Evolutionary conservation across 2,888 invertebrate species (phyloP).

Genomic region (Hirtodrosophila cameraria): DNA sequence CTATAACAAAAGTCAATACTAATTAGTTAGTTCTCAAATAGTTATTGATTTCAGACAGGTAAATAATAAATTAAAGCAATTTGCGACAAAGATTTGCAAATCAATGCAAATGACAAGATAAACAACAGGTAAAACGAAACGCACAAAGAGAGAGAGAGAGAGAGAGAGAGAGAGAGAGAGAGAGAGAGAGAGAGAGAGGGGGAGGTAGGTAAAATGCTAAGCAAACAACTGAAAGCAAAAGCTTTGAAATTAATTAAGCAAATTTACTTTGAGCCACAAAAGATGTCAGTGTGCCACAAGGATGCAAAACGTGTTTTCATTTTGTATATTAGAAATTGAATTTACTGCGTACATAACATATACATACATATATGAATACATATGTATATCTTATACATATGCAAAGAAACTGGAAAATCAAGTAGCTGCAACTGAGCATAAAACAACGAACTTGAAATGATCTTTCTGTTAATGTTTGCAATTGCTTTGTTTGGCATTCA

Average conservation of each 20-base stretch:
- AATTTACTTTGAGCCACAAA: conserved; percentile 59
- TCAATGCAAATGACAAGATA: conserved; percentile 70
- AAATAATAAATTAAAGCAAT: conserved; percentile 67
- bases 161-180: not conserved
- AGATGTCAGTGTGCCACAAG: conserved; percentile 79
- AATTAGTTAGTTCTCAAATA: conserved; percentile 65
- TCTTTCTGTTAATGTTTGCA: no score
- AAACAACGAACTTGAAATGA: conserved; percentile 27
- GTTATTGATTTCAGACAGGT: conserved; percentile 52
- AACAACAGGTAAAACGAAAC: conserved; percentile 23
- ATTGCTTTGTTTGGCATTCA: no score
- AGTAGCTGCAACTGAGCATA: conserved; percentile 24
- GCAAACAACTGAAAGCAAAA: conserved; percentile 60
- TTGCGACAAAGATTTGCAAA: conserved; percentile 72
- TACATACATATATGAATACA: no score
- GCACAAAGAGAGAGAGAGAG: not conserved
- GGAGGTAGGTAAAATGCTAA: conserved; percentile 6
- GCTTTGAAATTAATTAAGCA: conserved; percentile 71
- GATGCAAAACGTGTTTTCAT: conserved; percentile 67
- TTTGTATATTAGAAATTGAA: conserved; percentile 70
- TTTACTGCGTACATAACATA: no score
- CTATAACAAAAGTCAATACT: conserved; percentile 41
- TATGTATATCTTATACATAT: no score
- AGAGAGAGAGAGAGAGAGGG: not conserved
- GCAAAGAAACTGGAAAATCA: conserved; percentile 66